phyloP scores from a whole-genome alignment of 2,888 invertebrate species.

The Amphipyra berbera region DNA sequence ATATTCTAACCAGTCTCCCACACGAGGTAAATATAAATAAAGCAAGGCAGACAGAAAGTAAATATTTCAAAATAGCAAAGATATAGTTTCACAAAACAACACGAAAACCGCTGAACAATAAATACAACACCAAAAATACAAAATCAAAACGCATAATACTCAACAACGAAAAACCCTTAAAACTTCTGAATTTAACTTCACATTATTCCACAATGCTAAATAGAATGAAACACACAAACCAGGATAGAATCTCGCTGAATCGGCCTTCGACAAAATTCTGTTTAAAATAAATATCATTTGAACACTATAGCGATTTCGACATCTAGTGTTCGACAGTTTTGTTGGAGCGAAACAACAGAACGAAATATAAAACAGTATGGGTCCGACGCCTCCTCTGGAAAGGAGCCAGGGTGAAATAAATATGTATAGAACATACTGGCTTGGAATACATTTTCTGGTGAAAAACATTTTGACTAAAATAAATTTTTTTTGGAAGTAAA shows the following conservation, averaged over 20 bases:
- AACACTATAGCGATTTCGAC: conserved; percentile 47
- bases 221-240: conserved; percentile 10
- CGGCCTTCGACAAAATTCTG: conserved; percentile 25
- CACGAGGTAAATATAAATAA: too few species aligned
- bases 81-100: not conserved
- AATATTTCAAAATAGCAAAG: too few species aligned
- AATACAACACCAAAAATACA: conserved; percentile 21
- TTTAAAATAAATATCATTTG: conserved; percentile 55
- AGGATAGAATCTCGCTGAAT: conserved; percentile 36
- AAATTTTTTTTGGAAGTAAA: conserved; percentile 13
- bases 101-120: conserved; percentile 17
- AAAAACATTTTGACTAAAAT: conserved; percentile 17
- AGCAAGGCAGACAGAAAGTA: too few species aligned
- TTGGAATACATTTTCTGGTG: conserved; percentile 26
- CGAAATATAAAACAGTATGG: conserved; percentile 56
- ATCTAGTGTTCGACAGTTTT: conserved; percentile 50
- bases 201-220: conserved; percentile 34
- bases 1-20: too few species aligned
- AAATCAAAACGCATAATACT: conserved; percentile 27
- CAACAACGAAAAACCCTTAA: conserved; percentile 21
- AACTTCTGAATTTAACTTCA: conserved; percentile 31
- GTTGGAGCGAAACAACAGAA: conserved; percentile 33
- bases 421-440: conserved; percentile 59
- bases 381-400: conserved; percentile 59
- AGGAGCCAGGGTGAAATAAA: conserved; percentile 63